Evolutionary conservation across 2,888 invertebrate species (phyloP).

Genomic region (Parthenolecanium corni): DNA sequence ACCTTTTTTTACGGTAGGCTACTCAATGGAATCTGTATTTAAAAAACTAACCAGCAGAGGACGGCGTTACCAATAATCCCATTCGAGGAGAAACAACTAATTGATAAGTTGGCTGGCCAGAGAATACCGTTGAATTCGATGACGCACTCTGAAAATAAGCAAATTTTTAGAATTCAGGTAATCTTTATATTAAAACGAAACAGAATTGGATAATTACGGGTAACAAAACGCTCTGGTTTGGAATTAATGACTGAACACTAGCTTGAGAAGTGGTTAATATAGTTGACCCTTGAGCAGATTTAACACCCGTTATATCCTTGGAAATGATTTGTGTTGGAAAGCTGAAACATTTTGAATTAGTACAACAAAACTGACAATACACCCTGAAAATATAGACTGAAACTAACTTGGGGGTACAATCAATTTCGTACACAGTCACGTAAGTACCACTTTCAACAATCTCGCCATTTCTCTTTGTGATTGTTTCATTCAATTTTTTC

Average conservation of each 20-base stretch:
- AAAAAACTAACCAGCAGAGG: constrained; percentile 6
- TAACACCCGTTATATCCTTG: background rate
- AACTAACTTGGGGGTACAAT: constrained; percentile 10
- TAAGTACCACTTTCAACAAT: constrained; percentile 14
- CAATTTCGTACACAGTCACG: constrained; percentile 15
- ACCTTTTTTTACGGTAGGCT: too few relatives aligned
- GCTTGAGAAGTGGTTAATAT: constrained; percentile 11
- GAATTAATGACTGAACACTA: background rate
- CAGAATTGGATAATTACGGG: too few relatives aligned
- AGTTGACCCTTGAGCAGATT: constrained; percentile 7
- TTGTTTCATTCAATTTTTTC: constrained; percentile 10
- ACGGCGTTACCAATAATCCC: constrained; percentile 11
- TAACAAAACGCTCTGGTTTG: constrained; percentile 6
- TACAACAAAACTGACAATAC: background rate
- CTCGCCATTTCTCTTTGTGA: constrained; percentile 16
- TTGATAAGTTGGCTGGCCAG: constrained; percentile 14
- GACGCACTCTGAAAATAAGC: background rate
- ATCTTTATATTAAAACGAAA: too few relatives aligned
- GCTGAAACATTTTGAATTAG: background rate
- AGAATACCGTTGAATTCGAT: background rate
- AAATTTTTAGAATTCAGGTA: background rate
- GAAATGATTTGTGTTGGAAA: background rate
- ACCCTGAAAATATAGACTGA: background rate
- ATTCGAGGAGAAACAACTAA: constrained; percentile 12
- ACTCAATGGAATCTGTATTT: too few relatives aligned